These are phyloP conservation scores for Pangasius larnaudii DNA, from an alignment of 2,797 vertebrate genomes.

Conservation along the genomic window DNA sequence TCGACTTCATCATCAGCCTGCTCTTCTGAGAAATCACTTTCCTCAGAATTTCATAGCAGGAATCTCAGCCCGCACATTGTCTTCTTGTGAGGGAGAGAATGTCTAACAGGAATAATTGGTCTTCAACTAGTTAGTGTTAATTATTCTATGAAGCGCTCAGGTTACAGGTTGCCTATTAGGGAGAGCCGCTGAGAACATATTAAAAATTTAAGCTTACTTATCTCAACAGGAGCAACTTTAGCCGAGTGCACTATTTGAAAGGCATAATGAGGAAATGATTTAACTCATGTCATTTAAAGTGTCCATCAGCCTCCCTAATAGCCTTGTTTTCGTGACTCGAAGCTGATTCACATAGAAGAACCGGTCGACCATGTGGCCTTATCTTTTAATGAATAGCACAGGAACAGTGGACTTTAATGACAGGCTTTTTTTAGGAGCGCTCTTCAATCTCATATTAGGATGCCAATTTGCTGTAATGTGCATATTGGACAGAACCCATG, in stretches of 20 bases:
- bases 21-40: constrained; percentile 37
- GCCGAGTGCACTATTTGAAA: constrained; percentile 56
- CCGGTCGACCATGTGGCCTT: constrained; percentile 56
- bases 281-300: constrained; percentile 65
- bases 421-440: neutral
- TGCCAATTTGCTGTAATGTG: neutral
- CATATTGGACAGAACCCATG: neutral
- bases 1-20: constrained; percentile 20
- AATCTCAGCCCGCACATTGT: constrained; percentile 31
- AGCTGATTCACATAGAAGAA: constrained; percentile 59
- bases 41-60: constrained; percentile 25
- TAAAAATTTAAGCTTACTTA: constrained; percentile 63
- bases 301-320: constrained; percentile 67
- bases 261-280: constrained; percentile 65
- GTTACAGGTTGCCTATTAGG: constrained; percentile 53
- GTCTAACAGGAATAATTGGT: constrained; percentile 53
- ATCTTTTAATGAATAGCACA: constrained; percentile 52
- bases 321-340: constrained; percentile 66
- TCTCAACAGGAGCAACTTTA: constrained; percentile 57
- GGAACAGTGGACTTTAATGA: constrained; percentile 33
- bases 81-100: constrained; percentile 22
- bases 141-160: constrained; percentile 53
- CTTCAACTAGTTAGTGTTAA: constrained; percentile 58
- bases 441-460: neutral
- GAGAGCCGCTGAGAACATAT: constrained; percentile 55